Base-by-base conservation (phyloP, 1,140 invertebrate genomes). In the Drosophila sulfurigaster region DNA sequence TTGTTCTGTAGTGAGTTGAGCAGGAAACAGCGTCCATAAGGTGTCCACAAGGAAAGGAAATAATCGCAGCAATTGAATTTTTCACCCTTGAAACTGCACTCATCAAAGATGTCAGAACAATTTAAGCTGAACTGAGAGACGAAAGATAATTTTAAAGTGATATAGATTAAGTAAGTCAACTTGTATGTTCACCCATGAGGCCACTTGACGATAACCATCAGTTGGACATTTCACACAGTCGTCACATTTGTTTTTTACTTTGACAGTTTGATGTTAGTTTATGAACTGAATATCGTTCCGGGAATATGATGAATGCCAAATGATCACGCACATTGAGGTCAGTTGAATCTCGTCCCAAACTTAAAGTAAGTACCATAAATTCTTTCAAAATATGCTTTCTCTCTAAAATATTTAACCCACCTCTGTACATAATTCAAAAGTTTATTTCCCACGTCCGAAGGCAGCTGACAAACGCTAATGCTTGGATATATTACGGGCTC, bases 401-500 rank as follows among this genome's bases (percentile, higher is more conserved):
- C 11, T 11, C 35, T 7, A 1, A 11, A 56, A 35, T 16, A 8
- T 20, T 41, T 16, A 16, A 38, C 35, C 2, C 8, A 57, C 54
- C 54, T 58, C 1, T 58, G 56, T 0, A 45, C 15, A 45, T 45
- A 43, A 2, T 43, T 28, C 16, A 25, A n/a, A 1, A 45, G 8
- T 3, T 28, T 45, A 41, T 16, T 25, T 28, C 35, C 56, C 5
- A 45, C 15, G 7, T 58, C 56, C 1, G 56, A 58, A 11, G 38
- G 28, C 10, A 72, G 65, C 46, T 94, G 93, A 73, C 94, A 94
- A 3, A 94, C 91, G 7, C 83, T 89, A 52, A 95, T 59, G 0
- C 94, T 88, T 5, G 94, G 94, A 71, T 95, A 94, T 5, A 93
- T 59, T 2, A 93, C 93, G 38, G 93, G 79, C 92, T 94, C 94